Evolutionary conservation across 2,888 invertebrate species (phyloP), one percentile per base, ranked within the genome.

Genomic region (Caenorhabditis macrosperma): DNA sequence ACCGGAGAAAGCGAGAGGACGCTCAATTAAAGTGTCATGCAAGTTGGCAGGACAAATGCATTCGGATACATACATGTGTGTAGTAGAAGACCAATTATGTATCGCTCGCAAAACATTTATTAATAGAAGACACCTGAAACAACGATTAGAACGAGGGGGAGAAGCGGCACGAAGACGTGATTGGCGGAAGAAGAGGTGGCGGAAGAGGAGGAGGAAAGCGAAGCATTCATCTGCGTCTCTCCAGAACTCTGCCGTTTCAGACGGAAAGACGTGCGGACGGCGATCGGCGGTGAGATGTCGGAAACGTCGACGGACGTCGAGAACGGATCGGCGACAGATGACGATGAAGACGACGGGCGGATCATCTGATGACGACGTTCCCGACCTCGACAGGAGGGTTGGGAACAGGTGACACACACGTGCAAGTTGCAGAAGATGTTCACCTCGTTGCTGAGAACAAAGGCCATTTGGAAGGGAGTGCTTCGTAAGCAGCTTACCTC

Each of bases 371-470:
- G 75, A 12, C 79, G 81, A n/a, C 84, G 78, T 54, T 74, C 67
- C 2, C 84, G 66, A 24, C 71, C 67, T 15, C 61, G 77, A 28
- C 85, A 86, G 0, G 79, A 67, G 9, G 82, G 30, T 48, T 86
- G 86, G 17, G 77, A 60, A 59, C 86, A 86, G n/a, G 77, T 64
- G 9, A 78, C 81, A 30, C 89, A 89, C 17, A 90, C 83, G 66
- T 90, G 88, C 28, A 89, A 83, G 76, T 89, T 89, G 82, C 89
- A 89, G 84, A 89, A 89, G 66, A 89, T 89, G 82, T 89, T 89
- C 76, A 89, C 89, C 80, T 89, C 89, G 68, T 89, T 90, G 81
- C 89, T 89, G 75, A 22, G 87, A 79, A 48, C 20, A 30, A 35
- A 59, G 15, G n/a, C 12, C 7, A 3, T 38, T 24, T 26, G 41